Conservation (phyloP, 2,113 vertebrate genomes). For the Centropus unirufus region DNA sequence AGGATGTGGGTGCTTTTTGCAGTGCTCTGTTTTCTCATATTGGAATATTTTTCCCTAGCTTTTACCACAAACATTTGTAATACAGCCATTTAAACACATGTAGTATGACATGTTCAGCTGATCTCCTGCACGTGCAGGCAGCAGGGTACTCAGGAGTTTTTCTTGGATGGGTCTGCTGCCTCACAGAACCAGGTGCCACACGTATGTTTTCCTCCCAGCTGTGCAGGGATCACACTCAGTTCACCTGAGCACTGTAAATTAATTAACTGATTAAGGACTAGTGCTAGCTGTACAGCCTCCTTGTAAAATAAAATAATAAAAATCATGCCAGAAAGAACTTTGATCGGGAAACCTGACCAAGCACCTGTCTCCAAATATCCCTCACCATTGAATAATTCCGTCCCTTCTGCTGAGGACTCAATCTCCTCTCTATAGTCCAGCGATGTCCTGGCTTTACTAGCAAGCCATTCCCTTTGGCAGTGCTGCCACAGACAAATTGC, state of each 20-base stretch:
- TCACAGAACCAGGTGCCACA: not conserved
- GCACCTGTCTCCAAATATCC: not conserved
- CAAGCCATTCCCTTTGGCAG: not conserved
- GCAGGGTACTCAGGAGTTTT: not conserved
- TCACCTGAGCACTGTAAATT: not conserved
- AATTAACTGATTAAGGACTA: not conserved
- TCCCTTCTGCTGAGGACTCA: not conserved
- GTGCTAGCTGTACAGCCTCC: not conserved
- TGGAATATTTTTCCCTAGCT: not conserved
- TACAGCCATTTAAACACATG: not conserved
- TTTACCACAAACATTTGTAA: not conserved
- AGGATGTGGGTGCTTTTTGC: not conserved
- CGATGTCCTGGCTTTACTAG: not conserved
- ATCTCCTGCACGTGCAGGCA: not conserved
- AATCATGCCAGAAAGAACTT: not conserved
- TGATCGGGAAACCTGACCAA: not conserved
- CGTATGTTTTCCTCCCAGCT: not conserved
- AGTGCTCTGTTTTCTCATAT: not conserved
- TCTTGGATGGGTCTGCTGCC: not conserved
- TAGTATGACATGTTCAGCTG: not conserved
- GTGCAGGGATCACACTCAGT: not conserved
- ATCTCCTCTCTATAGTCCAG: not conserved
- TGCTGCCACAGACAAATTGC: not conserved
- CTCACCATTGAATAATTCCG: not conserved
- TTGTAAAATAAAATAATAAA: not conserved